Evolutionary conservation across 1,140 invertebrate genomes (phyloP).

Genomic region (Leptopilina boulardi): DNA sequence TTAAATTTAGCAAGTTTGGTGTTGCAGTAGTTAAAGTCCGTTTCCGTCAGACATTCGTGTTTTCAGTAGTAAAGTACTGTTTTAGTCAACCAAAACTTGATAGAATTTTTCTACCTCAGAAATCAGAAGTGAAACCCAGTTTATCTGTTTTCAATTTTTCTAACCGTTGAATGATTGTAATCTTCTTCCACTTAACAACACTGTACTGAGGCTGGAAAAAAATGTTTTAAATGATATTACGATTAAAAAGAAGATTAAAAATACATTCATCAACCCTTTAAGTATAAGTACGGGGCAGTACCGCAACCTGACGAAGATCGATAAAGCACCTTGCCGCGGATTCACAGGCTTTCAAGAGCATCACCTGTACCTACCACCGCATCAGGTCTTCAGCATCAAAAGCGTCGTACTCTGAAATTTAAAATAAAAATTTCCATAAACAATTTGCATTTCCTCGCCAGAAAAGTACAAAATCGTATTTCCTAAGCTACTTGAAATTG

Average conservation of each 20-base stretch:
- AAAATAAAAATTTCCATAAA: conserved; percentile 33
- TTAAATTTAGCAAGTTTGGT: too few species aligned
- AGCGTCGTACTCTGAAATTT: conserved; percentile 31
- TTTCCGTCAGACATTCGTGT: too few species aligned
- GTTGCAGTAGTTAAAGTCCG: too few species aligned
- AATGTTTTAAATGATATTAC: too few species aligned
- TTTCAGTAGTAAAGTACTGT: too few species aligned
- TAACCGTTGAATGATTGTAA: too few species aligned
- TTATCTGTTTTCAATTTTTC: too few species aligned
- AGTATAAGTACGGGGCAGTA: conserved; percentile 42
- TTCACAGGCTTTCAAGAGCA: conserved; percentile 43
- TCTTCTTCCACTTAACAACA: too few species aligned
- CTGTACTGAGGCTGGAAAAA: too few species aligned
- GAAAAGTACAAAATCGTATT: conserved; percentile 30
- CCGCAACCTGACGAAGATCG: conserved; percentile 51
- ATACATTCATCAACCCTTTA: conserved; percentile 50
- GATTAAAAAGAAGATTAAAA: not conserved
- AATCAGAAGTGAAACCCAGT: too few species aligned
- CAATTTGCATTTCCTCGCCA: conserved; percentile 11
- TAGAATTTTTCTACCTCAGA: too few species aligned
- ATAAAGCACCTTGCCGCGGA: conserved; percentile 53
- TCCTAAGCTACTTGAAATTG: conserved; percentile 29
- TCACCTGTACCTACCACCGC: conserved; percentile 35
- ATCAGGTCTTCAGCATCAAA: conserved; percentile 36
- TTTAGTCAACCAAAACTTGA: too few species aligned